These are phyloP conservation scores for Achlya flavicornis DNA, from an alignment of 2,888 invertebrate genomes.

Conservation along the genomic window DNA sequence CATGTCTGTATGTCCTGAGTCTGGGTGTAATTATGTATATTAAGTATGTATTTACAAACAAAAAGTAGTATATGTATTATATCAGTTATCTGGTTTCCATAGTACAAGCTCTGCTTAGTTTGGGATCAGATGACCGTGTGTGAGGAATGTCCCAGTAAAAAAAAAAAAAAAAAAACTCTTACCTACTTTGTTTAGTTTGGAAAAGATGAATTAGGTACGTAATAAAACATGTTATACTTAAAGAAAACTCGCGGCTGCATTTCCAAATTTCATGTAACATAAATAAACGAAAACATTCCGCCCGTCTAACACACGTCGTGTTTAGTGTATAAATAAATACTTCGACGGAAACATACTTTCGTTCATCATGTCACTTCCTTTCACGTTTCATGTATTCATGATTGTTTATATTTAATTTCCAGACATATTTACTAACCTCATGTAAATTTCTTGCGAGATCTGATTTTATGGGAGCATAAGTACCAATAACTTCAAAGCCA, in stretches of 20 bases:
- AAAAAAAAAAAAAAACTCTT: too few relatives aligned
- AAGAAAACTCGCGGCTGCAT: neutral
- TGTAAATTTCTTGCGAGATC: neutral
- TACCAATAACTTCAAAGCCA: too few relatives aligned
- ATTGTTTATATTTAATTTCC: too few relatives aligned
- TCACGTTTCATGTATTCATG: neutral
- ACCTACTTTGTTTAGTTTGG: too few relatives aligned
- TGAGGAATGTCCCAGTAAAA: too few relatives aligned
- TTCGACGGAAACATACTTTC: neutral
- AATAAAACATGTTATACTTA: neutral
- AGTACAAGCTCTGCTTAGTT: too few relatives aligned
- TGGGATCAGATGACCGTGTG: too few relatives aligned
- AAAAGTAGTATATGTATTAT: too few relatives aligned
- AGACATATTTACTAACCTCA: neutral
- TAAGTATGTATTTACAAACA: too few relatives aligned
- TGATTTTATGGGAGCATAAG: neutral
- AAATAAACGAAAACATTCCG: constrained; percentile 9
- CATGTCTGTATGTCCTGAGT: too few relatives aligned
- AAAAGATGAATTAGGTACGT: neutral
- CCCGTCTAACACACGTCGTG: neutral
- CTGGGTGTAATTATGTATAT: too few relatives aligned
- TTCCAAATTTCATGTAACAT: constrained; percentile 4
- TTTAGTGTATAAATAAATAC: constrained; percentile 8
- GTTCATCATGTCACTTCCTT: neutral
- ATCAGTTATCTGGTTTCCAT: too few relatives aligned